Evolutionary conservation across 1,140 invertebrate genomes (phyloP).

Genomic region (Leptinotarsa lineolata): DNA sequence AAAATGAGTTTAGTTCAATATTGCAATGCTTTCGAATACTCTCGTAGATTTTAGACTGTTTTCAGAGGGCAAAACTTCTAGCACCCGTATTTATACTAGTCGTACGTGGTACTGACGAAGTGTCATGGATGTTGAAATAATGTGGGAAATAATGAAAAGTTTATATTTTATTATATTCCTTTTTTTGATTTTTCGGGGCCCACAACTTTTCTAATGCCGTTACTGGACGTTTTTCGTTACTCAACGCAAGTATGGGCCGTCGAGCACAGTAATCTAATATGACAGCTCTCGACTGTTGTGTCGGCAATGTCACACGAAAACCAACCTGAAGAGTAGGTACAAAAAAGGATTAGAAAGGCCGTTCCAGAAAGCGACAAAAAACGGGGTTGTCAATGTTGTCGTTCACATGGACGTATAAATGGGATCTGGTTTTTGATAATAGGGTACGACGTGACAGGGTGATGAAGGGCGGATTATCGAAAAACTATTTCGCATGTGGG

Average conservation of each 20-base stretch:
- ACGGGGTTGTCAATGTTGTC: conserved; percentile 18
- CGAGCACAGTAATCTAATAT: conserved; percentile 40
- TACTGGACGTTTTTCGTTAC: conserved; percentile 9
- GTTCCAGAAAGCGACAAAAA: conserved; percentile 15
- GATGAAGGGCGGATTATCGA: conserved; percentile 7
- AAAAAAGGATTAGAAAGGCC: conserved; percentile 15
- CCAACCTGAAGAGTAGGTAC: conserved; percentile 20
- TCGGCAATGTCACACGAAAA: conserved; percentile 24
- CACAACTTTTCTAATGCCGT: too few relatives aligned
- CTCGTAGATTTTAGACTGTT: too few relatives aligned
- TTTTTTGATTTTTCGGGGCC: too few relatives aligned
- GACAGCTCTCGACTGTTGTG: conserved; percentile 29
- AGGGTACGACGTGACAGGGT: conserved; percentile 8
- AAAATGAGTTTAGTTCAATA: too few relatives aligned
- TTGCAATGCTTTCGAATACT: too few relatives aligned
- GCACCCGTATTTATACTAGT: too few relatives aligned
- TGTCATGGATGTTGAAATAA: too few relatives aligned
- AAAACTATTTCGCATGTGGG: conserved; percentile 11
- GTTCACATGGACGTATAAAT: conserved; percentile 8
- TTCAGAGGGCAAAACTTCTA: too few relatives aligned
- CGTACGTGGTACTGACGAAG: too few relatives aligned
- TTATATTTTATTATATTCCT: too few relatives aligned
- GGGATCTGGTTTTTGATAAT: conserved; percentile 12
- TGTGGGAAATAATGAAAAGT: too few relatives aligned
- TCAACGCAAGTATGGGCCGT: conserved; percentile 19